These are phyloP conservation scores for Temnothorax nylanderi DNA, from an alignment of 1,140 invertebrate species.

Conservation along the genomic window DNA sequence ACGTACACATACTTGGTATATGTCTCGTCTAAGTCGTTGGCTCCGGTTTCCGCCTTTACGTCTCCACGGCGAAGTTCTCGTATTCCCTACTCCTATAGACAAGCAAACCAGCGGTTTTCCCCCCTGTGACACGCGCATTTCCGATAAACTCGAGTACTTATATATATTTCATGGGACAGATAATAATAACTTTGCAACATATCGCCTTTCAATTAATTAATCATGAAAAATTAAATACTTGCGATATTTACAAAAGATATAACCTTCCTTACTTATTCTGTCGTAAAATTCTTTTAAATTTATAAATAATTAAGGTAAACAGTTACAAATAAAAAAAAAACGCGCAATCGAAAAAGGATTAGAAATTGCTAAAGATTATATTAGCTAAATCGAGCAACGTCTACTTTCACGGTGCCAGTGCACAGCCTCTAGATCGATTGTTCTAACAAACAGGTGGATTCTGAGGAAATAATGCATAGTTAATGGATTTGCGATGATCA, in stretches of 20 bases:
- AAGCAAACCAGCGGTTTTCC: not conserved
- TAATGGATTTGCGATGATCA: conserved; percentile 35
- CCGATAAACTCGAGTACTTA: not conserved
- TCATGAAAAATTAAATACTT: not conserved
- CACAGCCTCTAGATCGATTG: not conserved
- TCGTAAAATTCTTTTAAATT: not conserved
- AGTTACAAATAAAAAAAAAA: not conserved
- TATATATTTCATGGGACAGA: not conserved
- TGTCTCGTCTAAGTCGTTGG: conserved; percentile 44
- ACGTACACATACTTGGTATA: conserved; percentile 47
- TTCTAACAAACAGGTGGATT: conserved; percentile 24
- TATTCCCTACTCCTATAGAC: not conserved
- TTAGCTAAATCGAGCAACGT: not conserved
- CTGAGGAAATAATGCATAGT: conserved; percentile 28
- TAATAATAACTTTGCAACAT: not conserved
- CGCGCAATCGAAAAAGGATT: not conserved
- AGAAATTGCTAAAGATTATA: not conserved
- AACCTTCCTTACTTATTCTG: not conserved
- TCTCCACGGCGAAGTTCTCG: conserved; percentile 34
- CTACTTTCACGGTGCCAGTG: not conserved
- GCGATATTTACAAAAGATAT: not conserved
- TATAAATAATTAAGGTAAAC: not conserved
- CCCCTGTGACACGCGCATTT: not conserved
- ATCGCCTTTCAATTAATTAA: not conserved
- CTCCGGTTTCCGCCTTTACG: conserved; percentile 49